Base-by-base conservation (phyloP, 2,113 vertebrate genomes). In the Dromaius novaehollandiae region DNA sequence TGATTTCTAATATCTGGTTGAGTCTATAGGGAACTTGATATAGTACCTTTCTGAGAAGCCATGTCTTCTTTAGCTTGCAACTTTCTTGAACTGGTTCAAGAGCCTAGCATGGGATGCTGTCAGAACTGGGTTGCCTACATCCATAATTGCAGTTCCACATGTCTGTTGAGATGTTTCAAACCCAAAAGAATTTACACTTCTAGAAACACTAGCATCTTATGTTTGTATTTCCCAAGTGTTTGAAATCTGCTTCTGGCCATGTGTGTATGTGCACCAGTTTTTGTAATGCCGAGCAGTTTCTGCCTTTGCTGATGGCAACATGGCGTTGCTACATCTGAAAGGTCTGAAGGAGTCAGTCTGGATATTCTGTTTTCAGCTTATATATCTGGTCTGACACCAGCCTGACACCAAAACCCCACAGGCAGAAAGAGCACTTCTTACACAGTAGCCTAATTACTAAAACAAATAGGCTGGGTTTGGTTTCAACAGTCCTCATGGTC, bases 171-270 rank as follows among this genome's bases (percentile, higher is more conserved):
- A 40, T 75, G 21, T 4, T 30, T 79, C 17, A 66, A 88, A 28
- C 48, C 7, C 28, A 4, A 30, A 71, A 77, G 20, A 88, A 55
- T 61, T 16, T 55, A 1, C 0, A 0, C 10, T 63, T 81, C n/a
- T 75, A 63, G 32, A 78, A 56, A 26, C 0, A 0, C 2, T 36
- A 74, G 2, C 13, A 70, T 74, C 32, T 74, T 77, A 15, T 7
- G 4, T 63, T 50, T 68, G 71, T 8, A 40, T 60, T 90, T 90
- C 34, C 18, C 36, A 71, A 56, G 21, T 26, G 19, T 26, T 53
- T 53, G 46, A 69, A 13, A 11, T 81, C 21, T 78, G 11, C 44
- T 61, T 66, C 40, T 36, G 58, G 7, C 5, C 13, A 18, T 19
- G 3, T 26, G 4, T 69, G 6, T 61, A 56, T 56, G 7, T 18